These are phyloP conservation scores for Phrynocephalus guinanensis DNA, from an alignment of 2,797 vertebrate species.

Conservation along the genomic window DNA sequence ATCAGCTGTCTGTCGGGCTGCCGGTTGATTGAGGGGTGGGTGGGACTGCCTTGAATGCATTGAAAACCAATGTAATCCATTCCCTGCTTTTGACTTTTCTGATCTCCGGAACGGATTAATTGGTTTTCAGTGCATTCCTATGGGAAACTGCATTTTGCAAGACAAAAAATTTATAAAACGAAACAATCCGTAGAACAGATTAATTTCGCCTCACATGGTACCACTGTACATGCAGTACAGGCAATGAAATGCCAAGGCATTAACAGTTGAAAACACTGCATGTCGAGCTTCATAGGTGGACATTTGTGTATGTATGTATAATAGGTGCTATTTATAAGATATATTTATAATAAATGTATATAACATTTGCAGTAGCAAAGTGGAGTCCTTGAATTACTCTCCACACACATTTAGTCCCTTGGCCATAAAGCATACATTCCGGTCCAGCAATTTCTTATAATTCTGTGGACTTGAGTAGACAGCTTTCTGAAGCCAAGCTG, in stretches of 20 bases:
- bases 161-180: no score
- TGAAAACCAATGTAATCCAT: no score
- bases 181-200: no score
- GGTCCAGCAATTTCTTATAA: background rate
- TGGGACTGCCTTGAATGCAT: no score
- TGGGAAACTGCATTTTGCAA: no score
- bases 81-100: no score
- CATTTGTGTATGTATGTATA: constrained; percentile 14
- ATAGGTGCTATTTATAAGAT: constrained; percentile 42
- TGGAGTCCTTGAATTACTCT: constrained; percentile 18
- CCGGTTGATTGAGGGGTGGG: no score
- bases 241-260: constrained; percentile 1
- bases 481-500: background rate
- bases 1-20: no score
- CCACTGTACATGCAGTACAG: background rate
- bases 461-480: background rate
- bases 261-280: constrained; percentile 43
- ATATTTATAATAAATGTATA: constrained; percentile 56
- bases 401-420: background rate
- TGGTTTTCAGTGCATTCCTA: no score
- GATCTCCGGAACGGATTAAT: no score
- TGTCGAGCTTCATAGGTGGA: constrained; percentile 1
- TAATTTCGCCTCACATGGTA: no score
- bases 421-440: background rate
- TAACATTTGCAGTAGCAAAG: constrained; percentile 7